These are phyloP conservation scores for Schizothorax lantsangensis DNA, from an alignment of 2,797 vertebrate genomes.

Conservation along the genomic window DNA sequence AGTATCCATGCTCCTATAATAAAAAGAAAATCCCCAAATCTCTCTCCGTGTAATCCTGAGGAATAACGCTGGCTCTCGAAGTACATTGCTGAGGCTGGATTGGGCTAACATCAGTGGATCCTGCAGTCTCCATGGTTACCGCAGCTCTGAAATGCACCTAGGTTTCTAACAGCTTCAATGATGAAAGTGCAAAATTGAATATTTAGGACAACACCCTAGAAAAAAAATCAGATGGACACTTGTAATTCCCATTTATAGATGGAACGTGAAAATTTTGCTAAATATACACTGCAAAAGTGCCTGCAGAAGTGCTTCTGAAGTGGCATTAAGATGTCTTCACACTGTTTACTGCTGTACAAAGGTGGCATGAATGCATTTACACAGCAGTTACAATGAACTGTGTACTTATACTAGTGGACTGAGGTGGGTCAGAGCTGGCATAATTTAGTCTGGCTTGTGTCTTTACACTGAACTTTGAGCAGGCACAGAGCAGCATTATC, in stretches of 20 bases:
- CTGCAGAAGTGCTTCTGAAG: not conserved
- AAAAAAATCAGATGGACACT: not conserved
- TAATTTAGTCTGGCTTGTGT: not conserved
- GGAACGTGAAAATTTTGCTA: not conserved
- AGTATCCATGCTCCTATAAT: not conserved
- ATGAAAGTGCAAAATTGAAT: conserved; percentile 20
- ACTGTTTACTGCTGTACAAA: not conserved
- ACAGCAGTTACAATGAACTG: not conserved
- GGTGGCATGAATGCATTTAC: not conserved
- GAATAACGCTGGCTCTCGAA: conserved; percentile 14
- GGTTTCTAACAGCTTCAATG: conserved; percentile 18
- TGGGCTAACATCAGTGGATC: conserved; percentile 29
- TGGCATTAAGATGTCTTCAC: not conserved
- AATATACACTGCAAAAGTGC: not conserved
- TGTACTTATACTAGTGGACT: not conserved
- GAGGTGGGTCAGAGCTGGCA: too few relatives aligned
- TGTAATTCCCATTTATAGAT: not conserved
- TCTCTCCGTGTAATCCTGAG: not conserved
- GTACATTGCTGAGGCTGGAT: conserved; percentile 16
- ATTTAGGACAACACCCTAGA: not conserved
- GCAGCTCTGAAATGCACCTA: conserved; percentile 10
- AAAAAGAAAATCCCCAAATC: not conserved
- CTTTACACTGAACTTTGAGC: too few relatives aligned
- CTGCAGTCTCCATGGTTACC: conserved; percentile 46
- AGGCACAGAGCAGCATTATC: too few relatives aligned